Conservation (phyloP, 2,113 vertebrate species). For the Crotophaga sulcirostris region DNA sequence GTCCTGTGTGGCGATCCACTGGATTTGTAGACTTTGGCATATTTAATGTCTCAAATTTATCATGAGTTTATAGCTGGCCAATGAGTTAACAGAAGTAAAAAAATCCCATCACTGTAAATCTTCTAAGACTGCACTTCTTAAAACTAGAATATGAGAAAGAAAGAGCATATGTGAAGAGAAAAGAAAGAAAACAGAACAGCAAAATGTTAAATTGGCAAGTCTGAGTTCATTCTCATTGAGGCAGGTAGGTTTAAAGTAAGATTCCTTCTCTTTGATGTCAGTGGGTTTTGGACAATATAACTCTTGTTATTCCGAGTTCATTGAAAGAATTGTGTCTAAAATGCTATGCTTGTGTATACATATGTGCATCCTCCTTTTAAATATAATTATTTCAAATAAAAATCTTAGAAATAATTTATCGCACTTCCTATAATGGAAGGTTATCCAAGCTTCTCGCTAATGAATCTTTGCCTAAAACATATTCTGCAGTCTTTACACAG, state of each 20-base stretch:
- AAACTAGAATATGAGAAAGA: neutral
- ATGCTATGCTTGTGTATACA: neutral
- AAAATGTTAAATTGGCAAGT: neutral
- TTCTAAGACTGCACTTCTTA: neutral
- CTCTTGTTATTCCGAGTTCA: neutral
- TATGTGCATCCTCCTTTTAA: neutral
- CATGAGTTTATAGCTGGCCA: constrained; percentile 28
- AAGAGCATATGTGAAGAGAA: neutral
- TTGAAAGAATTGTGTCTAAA: neutral
- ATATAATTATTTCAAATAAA: neutral
- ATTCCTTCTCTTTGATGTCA: neutral
- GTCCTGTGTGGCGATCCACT: constrained; percentile 23
- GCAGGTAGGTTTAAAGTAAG: neutral
- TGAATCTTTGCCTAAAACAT: neutral
- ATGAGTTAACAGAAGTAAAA: constrained; percentile 18
- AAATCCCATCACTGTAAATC: neutral
- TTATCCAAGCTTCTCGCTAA: neutral
- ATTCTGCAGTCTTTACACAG: constrained; percentile 16
- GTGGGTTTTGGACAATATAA: neutral
- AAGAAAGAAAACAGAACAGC: neutral
- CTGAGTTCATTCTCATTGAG: neutral
- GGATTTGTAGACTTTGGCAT: constrained; percentile 35
- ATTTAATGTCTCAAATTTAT: constrained; percentile 55
- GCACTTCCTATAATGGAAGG: neutral
- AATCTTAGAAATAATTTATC: neutral